These are phyloP conservation scores for Diplazon laetatorius DNA, from an alignment of 2,888 invertebrate species.

Conservation along the genomic window DNA sequence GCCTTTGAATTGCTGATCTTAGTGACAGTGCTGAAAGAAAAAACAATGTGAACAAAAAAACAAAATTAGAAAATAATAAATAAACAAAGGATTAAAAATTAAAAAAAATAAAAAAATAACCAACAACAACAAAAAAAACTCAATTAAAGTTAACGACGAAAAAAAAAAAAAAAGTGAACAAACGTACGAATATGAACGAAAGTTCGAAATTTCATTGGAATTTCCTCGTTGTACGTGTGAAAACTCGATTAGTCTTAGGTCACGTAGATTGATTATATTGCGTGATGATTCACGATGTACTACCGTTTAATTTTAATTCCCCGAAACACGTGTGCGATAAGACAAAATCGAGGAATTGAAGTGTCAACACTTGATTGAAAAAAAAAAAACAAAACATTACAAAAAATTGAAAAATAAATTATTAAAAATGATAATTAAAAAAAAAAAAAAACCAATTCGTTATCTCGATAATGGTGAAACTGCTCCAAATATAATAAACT, in stretches of 20 bases:
- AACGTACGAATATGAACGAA: constrained; percentile 62
- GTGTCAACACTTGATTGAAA: constrained; percentile 18
- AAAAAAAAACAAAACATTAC: background rate
- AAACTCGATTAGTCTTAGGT: constrained; percentile 38
- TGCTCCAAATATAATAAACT: constrained; percentile 7
- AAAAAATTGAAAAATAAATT: background rate
- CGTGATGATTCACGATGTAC: constrained; percentile 62
- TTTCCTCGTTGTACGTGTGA: constrained; percentile 32
- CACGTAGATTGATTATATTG: constrained; percentile 56
- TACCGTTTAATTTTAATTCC: constrained; percentile 12
- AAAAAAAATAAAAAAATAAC: constrained; percentile 26
- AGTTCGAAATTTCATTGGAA: constrained; percentile 53
- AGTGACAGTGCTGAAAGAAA: constrained; percentile 67
- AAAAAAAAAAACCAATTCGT: background rate
- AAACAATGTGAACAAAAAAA: too few species aligned
- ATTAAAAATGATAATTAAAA: background rate
- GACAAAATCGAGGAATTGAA: constrained; percentile 43
- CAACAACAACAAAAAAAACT: too few species aligned
- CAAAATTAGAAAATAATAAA: constrained; percentile 55
- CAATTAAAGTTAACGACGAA: constrained; percentile 69
- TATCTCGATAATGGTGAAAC: constrained; percentile 24
- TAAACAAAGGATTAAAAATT: background rate
- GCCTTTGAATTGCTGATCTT: constrained; percentile 74
- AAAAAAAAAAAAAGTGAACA: constrained; percentile 50
- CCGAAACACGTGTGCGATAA: constrained; percentile 7